phyloP scores from a whole-genome alignment of 2,113 vertebrate species.

The Larimichthys polyactis region DNA sequence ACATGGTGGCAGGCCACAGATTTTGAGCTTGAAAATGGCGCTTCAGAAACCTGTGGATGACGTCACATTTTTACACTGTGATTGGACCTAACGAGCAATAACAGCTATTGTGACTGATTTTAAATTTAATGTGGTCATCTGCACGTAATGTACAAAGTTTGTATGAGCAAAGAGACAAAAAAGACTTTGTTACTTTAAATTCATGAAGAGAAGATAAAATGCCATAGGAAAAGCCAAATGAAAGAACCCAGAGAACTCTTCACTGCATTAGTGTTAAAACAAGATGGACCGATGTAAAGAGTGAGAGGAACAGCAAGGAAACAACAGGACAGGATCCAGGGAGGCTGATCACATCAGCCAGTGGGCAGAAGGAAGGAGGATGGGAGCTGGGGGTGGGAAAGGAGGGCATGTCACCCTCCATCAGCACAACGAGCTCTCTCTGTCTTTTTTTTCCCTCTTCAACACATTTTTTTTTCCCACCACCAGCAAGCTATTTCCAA shows the following conservation, averaged over 20 bases:
- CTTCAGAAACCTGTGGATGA: no score
- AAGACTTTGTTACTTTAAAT: background rate
- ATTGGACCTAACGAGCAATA: no score
- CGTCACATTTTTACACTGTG: no score
- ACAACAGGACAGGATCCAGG: slow-evolving; percentile 28
- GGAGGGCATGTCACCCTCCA: slow-evolving; percentile 89
- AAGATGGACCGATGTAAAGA: slow-evolving; percentile 12
- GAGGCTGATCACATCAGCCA: slow-evolving; percentile 29
- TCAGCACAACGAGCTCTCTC: slow-evolving; percentile 67
- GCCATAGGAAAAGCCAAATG: background rate
- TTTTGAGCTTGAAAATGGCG: no score
- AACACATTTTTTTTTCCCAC: slow-evolving; percentile 80
- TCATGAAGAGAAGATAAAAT: background rate
- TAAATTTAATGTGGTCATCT: no score
- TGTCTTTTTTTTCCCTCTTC: slow-evolving; percentile 54
- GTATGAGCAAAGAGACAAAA: background rate
- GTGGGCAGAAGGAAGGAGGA: slow-evolving; percentile 27
- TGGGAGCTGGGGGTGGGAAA: slow-evolving; percentile 74
- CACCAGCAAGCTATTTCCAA: slow-evolving; percentile 89
- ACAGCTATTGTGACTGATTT: no score
- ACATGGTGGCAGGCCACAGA: no score
- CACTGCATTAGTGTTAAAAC: slow-evolving; percentile 1
- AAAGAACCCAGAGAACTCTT: background rate
- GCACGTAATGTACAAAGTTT: background rate
- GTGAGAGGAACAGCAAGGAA: background rate